A percentile compares a stretch with the other conserved stretches of the same genome.
Evolutionary conservation across 2,797 vertebrate genomes (phyloP).

Genomic region (Dallia pectoralis): DNA sequence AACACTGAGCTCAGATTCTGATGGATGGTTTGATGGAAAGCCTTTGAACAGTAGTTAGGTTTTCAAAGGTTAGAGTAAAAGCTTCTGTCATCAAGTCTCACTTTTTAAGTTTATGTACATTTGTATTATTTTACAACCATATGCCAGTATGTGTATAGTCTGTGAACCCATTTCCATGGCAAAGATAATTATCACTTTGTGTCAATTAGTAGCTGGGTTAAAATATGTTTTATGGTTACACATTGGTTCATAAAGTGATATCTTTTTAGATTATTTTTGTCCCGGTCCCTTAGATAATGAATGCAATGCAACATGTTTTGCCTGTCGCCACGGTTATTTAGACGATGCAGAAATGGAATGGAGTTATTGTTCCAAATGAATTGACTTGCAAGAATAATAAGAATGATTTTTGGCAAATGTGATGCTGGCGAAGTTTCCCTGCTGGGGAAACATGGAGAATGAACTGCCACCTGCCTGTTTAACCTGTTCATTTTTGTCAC

Average conservation of each 20-base stretch:
- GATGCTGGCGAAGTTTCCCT: conserved; percentile 56
- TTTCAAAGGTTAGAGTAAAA: conserved; percentile 52
- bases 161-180: not conserved
- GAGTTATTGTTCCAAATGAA: conserved; percentile 46
- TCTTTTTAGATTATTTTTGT: too few species aligned
- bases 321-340: too few species aligned
- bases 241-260: too few species aligned
- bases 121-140: conserved; percentile 35
- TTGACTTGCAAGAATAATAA: conserved; percentile 50
- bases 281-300: too few species aligned
- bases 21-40: conserved; percentile 60
- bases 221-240: not conserved
- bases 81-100: conserved; percentile 28
- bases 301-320: too few species aligned
- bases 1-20: conserved; percentile 45
- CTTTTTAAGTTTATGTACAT: conserved; percentile 21
- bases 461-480: conserved; percentile 47
- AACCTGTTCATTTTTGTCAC: not conserved
- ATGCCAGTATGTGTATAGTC: not conserved
- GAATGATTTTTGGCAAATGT: conserved; percentile 64
- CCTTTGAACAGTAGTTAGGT: conserved; percentile 54
- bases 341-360: conserved; percentile 15
- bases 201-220: not conserved
- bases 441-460: conserved; percentile 52
- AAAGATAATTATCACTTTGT: not conserved